Evolutionary conservation across 2,113 vertebrate genomes (phyloP), one percentile per base, ranked within the genome.

Genomic region (Alexandromys fortis): DNA sequence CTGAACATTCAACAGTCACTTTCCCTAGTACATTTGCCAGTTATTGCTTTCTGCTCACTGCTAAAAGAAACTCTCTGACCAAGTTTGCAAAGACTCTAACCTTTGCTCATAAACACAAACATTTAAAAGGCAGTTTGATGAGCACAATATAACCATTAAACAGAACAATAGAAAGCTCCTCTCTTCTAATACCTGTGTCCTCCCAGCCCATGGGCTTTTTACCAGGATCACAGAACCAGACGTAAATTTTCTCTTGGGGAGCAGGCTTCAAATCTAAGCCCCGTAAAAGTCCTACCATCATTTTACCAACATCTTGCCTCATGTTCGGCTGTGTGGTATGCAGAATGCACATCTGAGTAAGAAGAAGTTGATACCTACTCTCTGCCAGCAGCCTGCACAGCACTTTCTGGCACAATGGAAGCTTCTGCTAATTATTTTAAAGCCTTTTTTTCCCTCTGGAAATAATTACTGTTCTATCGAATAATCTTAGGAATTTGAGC

Each of bases 401-500:
- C 3, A 68, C 42, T 67, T 68, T 35, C 10, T 49, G 42, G 5
- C 10, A 14, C 12, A 19, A 68, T 68, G 28, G 68, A 68, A 68
- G 17, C 30, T 22, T 21, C 28, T 67, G 42, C 28, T 67, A 67
- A 38, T 85, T 91, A 92, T 30, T 61, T 90, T 92, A n/a, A 94
- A 83, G 26, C 4, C 61, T 12, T 76, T 9, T 76, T 93, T 94
- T 42, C 42, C 92, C 55, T 24, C 14, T 55, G 12, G 7, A 12
- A 45, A 3, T 63, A 65, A 70, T 17, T 83, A 47, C 33, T 85
- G 22, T 93, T 68, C 13, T 86, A 75, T 94, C 68, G 19, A 95
- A 68, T 89, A 89, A 92, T 95, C 16, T 88, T 89, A 75, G 38
- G 89, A 92, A 86, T 94, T 95, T 77, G 30, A 65, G 63, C 9